Evolutionary conservation across 2,797 vertebrate genomes (phyloP).

Genomic region (Lophotriccus pileatus): DNA sequence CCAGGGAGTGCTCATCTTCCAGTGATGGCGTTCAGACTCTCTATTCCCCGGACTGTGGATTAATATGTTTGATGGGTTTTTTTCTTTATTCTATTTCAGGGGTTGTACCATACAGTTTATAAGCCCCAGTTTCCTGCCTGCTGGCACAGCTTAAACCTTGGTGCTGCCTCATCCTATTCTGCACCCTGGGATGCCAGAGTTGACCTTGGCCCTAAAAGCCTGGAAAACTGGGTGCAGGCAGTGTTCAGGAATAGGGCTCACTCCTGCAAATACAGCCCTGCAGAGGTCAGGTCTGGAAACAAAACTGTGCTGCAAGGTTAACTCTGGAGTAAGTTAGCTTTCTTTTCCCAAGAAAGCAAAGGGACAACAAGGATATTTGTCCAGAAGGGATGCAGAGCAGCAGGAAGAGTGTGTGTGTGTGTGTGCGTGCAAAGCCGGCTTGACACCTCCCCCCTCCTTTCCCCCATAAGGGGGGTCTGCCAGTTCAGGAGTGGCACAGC

Average conservation of each 20-base stretch:
- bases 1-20: background rate
- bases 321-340: background rate
- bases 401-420: background rate
- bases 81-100: background rate
- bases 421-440: background rate
- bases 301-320: background rate
- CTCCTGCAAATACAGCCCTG: background rate
- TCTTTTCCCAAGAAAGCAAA: background rate
- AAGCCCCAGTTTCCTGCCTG: background rate
- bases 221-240: background rate
- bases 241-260: background rate
- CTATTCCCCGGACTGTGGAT: background rate
- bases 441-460: background rate
- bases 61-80: background rate
- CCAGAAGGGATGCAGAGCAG: background rate
- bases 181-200: rapidly evolving
- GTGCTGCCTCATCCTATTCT: background rate
- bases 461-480: background rate
- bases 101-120: rapidly evolving
- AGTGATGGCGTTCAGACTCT: background rate
- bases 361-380: background rate
- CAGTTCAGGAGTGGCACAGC: constrained; percentile 8
- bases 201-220: rapidly evolving
- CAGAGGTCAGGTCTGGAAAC: background rate
- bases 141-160: background rate